A percentile compares a stretch with the other conserved stretches of the same genome.
phyloP scores from a whole-genome alignment of 2,797 vertebrate species.

The Hippopotamyrus pictus region DNA sequence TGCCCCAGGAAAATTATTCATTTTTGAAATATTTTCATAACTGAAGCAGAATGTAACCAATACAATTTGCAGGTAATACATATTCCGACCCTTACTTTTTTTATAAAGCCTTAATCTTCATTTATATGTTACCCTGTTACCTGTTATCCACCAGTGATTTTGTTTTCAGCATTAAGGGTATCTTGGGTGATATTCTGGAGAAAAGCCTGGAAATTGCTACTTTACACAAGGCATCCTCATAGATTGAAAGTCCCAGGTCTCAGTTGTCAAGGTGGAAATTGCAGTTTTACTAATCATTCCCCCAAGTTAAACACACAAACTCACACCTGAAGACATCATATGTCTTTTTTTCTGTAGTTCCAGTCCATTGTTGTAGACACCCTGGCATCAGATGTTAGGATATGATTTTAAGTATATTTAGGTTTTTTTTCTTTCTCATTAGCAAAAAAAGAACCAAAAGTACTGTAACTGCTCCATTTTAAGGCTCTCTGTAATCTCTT shows the following conservation, averaged over 20 bases:
- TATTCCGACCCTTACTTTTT: conserved; percentile 64
- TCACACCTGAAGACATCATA: background rate
- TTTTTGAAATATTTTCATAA: conserved; percentile 76
- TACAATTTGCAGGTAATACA: conserved; percentile 60
- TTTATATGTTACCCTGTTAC: conserved; percentile 37
- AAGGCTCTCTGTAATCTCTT: conserved; percentile 49
- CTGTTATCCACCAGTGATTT: conserved; percentile 64
- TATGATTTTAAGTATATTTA: conserved; percentile 37
- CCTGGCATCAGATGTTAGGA: conserved; percentile 16
- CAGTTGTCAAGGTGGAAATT: background rate
- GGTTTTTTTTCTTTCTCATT: conserved; percentile 33
- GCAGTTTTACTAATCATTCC: background rate
- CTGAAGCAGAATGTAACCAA: conserved; percentile 82
- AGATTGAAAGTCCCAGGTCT: background rate
- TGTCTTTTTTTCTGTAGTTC: background rate
- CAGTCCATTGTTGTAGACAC: conserved; percentile 16
- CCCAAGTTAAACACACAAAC: background rate
- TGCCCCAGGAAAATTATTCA: conserved; percentile 40
- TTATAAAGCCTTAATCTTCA: conserved; percentile 60
- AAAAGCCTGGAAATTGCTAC: background rate
- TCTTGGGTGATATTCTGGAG: background rate
- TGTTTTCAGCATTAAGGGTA: background rate
- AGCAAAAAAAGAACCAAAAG: conserved; percentile 55
- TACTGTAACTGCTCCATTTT: conserved; percentile 67
- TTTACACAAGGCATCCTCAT: background rate